Evolutionary conservation across 2,888 invertebrate species (phyloP).

Genomic region (Agrilus biguttatus): DNA sequence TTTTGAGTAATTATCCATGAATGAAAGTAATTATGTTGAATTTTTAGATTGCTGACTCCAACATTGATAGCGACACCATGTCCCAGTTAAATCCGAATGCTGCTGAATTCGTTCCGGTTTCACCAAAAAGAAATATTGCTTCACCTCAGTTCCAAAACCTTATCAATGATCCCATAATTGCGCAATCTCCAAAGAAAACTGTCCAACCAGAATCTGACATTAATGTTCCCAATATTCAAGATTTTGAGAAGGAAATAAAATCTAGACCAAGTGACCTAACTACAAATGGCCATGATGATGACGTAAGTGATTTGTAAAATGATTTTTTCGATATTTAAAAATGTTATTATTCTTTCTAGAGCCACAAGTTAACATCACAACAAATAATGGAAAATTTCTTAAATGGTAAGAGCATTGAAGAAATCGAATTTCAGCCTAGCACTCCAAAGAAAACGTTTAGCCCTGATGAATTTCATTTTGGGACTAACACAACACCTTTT

Average conservation of each 20-base stretch:
- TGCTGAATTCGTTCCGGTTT: constrained; percentile 66
- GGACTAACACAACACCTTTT: constrained; percentile 42
- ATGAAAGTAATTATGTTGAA: not conserved
- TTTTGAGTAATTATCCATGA: not conserved
- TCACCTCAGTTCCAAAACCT: constrained; percentile 28
- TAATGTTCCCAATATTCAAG: constrained; percentile 39
- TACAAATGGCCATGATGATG: constrained; percentile 37
- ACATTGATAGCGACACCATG: constrained; percentile 45
- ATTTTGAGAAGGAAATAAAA: constrained; percentile 50
- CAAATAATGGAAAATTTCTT: constrained; percentile 29
- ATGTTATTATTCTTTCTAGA: constrained; percentile 10
- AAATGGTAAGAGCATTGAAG: constrained; percentile 30
- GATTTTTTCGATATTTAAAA: not conserved
- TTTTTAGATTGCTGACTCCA: constrained; percentile 20
- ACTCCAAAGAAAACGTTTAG: constrained; percentile 10
- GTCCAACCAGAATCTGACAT: constrained; percentile 41
- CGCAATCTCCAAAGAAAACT: constrained; percentile 61
- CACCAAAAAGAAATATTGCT: constrained; percentile 39
- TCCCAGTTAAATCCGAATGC: constrained; percentile 75
- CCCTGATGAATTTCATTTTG: constrained; percentile 43
- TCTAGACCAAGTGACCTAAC: constrained; percentile 46
- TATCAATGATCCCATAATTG: constrained; percentile 34
- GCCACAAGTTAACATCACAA: constrained; percentile 20
- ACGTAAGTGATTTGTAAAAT: constrained; percentile 14
- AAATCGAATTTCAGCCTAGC: constrained; percentile 27